Percentiles rank a stretch among this genome's conserved stretches.
Conservation (phyloP, 2,888 invertebrate species). For the Agonopterix heracliana region DNA sequence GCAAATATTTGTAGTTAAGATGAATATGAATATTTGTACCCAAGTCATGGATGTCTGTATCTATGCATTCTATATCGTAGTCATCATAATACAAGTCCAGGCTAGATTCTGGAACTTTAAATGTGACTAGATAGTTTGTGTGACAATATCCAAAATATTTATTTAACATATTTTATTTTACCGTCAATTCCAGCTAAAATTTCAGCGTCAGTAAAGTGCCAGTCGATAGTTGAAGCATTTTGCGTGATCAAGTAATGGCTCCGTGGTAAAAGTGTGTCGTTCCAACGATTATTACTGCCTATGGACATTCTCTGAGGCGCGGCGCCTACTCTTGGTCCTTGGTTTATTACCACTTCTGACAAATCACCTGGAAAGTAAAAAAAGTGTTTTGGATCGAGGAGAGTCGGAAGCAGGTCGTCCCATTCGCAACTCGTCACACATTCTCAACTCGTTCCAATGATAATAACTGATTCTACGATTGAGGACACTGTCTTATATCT, state of each 20-base stretch:
- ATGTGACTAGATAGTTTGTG: too few species aligned
- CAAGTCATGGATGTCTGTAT: too few species aligned
- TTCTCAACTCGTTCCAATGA: too few species aligned
- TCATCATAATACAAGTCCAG: too few species aligned
- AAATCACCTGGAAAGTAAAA: conserved; percentile 72
- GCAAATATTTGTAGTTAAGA: background rate
- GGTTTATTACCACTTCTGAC: conserved; percentile 80
- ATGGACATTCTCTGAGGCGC: conserved; percentile 57
- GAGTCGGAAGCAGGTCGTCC: too few species aligned
- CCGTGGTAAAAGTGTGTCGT: conserved; percentile 77
- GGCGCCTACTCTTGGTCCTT: conserved; percentile 71
- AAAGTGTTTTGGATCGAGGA: background rate
- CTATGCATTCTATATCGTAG: too few species aligned
- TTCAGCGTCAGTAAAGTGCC: conserved; percentile 82
- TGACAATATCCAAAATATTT: too few species aligned
- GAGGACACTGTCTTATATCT: too few species aligned
- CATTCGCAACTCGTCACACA: too few species aligned
- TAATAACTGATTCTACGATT: too few species aligned
- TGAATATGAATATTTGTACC: too few species aligned
- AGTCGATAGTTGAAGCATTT: conserved; percentile 56
- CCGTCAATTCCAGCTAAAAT: conserved; percentile 82
- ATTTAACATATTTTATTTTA: conserved; percentile 22
- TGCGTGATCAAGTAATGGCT: conserved; percentile 71
- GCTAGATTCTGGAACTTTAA: too few species aligned
- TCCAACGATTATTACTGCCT: conserved; percentile 79